Base-by-base conservation (phyloP, 2,113 vertebrate species). In the Oreochromis aureus region DNA sequence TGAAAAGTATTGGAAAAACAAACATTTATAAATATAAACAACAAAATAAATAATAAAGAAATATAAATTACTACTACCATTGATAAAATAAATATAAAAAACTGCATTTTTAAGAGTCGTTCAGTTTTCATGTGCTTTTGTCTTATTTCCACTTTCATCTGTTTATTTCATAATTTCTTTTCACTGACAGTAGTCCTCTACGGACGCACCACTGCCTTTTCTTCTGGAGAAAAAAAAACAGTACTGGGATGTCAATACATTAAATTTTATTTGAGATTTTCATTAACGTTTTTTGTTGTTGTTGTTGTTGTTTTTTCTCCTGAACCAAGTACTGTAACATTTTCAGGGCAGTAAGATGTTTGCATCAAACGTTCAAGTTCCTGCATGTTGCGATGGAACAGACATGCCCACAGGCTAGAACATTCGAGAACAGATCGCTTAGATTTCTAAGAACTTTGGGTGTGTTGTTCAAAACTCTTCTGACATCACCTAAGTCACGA, bases 401-500 rank as follows among this genome's bases (percentile, higher is more conserved):
- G 59, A 34, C 59, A 36, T 34, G 30, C 66, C 78, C 58, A 61
- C 58, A 59, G 7, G 58, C 8, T 18, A 18, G 58, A 61, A 66
- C 32, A n/a, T 66, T 39, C 0, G 1, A 66, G 10, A 4, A 19
- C 13, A 11, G 34, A 8, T 51, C 0, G 2, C 24, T 32, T 66
- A 10, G 54, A 39, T 22, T 53, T 16, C 51, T 30, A 9, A 8
- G 27, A n/a, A 48, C 1, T 78, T 18, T 34, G 24, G 53, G 27
- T 53, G 80, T 81, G 6, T 24, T 5, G 15, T 41, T 6, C 13
- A 27, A 46, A 44, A 27, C 15, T 80, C 34, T 5, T 63, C 61
- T 66, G 30, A 10, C 5, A 15, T 6, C n/a, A 71, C 22, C 63
- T 32, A 61, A 5, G 2, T 48, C 24, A 46, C 0, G 1, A 41